phyloP scores from a whole-genome alignment of 2,113 vertebrate species.

The Actinemys pallida region DNA sequence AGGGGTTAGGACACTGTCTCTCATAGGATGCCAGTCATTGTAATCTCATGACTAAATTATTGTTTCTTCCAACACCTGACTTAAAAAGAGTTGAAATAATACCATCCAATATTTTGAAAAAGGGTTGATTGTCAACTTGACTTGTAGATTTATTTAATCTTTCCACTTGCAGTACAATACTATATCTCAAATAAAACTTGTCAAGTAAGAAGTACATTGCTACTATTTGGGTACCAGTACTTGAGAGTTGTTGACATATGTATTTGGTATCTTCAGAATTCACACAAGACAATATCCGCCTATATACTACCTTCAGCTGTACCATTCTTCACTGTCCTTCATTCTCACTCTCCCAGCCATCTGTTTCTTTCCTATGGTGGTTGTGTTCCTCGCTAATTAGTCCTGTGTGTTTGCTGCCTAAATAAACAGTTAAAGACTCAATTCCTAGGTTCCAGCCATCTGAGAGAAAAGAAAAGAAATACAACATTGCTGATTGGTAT shows the following conservation, averaged over 20 bases:
- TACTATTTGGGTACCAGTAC: not conserved
- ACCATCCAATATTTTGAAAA: not conserved
- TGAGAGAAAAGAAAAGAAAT: constrained; percentile 12
- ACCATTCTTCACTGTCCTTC: not conserved
- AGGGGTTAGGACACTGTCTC: too few species aligned
- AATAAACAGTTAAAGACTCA: constrained; percentile 57
- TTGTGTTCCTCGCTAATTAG: constrained; percentile 67
- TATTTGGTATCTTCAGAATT: constrained; percentile 12
- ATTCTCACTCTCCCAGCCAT: constrained; percentile 15
- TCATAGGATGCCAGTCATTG: too few species aligned
- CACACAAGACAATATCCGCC: not conserved
- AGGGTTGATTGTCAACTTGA: constrained; percentile 35
- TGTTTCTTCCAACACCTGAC: not conserved
- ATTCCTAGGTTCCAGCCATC: constrained; percentile 30
- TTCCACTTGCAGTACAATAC: constrained; percentile 36
- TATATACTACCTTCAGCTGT: not conserved
- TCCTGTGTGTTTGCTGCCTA: constrained; percentile 42
- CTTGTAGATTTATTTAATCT: not conserved
- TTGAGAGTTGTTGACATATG: constrained; percentile 6
- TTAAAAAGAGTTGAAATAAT: not conserved
- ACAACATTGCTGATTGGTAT: constrained; percentile 30
- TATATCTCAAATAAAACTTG: constrained; percentile 16
- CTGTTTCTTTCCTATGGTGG: constrained; percentile 55
- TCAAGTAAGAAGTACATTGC: not conserved
- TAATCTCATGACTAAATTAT: not conserved